Evolutionary conservation across 1,140 invertebrate genomes (phyloP).

Genomic region (Chelonus insularis): DNA sequence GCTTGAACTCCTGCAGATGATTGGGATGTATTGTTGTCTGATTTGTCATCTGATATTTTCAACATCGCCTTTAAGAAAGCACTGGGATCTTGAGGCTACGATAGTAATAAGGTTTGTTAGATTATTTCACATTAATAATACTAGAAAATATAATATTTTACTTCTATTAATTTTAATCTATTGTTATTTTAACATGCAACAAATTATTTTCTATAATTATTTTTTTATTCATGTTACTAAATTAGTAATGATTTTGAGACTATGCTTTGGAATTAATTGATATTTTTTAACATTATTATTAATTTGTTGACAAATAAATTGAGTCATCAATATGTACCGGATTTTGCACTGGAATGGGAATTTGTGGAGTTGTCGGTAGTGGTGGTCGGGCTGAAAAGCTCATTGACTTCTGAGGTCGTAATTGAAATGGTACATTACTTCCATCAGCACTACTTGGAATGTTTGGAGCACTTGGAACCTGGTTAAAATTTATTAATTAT

Average conservation of each 20-base stretch:
- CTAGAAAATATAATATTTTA: no score
- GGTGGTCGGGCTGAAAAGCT: background rate
- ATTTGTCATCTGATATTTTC: conserved; percentile 50
- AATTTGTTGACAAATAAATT: no score
- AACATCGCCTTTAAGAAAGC: conserved; percentile 54
- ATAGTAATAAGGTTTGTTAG: conserved; percentile 21
- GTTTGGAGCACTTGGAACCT: no score
- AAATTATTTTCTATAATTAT: background rate
- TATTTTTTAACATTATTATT: no score
- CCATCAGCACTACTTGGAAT: no score
- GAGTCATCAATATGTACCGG: background rate
- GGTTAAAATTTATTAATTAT: background rate
- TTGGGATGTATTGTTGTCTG: conserved; percentile 25
- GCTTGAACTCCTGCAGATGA: conserved; percentile 22
- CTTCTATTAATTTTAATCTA: no score
- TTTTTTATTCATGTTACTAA: background rate
- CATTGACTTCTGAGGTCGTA: background rate
- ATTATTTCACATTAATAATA: no score
- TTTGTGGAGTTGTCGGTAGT: background rate
- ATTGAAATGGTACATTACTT: background rate
- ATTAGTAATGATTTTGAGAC: no score
- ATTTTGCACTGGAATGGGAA: background rate
- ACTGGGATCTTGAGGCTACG: conserved; percentile 51
- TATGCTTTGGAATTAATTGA: no score
- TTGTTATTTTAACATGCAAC: no score